Percentiles rank a stretch among this genome's conserved stretches.
Conservation (phyloP, 53 echinoderm and acorn worm species). For the Stichopus horrens region DNA sequence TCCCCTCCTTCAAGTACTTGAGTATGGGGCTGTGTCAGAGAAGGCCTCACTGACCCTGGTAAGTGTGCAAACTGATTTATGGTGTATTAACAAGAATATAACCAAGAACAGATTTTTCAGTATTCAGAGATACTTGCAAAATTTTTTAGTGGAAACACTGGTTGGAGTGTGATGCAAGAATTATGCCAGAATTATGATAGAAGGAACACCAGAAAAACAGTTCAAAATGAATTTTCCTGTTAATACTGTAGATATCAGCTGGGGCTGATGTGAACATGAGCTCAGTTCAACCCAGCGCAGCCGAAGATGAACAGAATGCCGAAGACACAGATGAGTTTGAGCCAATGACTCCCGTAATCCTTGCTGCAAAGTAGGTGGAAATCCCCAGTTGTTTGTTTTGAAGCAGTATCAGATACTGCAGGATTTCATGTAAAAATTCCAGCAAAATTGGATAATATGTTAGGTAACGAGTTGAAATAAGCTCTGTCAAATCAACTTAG, state of each 20-base stretch:
- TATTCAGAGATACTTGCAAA: no score
- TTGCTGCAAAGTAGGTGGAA: constrained; percentile 28
- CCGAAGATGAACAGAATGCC: not conserved
- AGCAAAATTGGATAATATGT: no score
- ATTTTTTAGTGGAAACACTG: no score
- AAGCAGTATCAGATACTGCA: no score
- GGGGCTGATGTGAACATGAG: constrained; percentile 22
- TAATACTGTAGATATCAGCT: constrained; percentile 10
- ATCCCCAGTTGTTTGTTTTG: not conserved
- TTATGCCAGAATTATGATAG: no score
- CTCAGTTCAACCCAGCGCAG: not conserved
- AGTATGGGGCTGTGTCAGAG: constrained; percentile 13
- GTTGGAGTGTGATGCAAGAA: no score
- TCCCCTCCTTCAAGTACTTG: constrained; percentile 50
- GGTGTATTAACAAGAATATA: no score
- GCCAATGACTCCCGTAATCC: not conserved
- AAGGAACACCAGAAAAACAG: no score
- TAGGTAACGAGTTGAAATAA: no score
- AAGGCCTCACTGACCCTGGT: constrained; percentile 18
- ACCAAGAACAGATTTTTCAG: no score
- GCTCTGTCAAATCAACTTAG: no score
- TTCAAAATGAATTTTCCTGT: not conserved
- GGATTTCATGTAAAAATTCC: no score
- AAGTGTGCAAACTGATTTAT: not conserved
- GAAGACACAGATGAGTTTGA: not conserved